A percentile compares a stretch with the other conserved stretches of the same genome.
These are phyloP conservation scores for Clamator glandarius DNA, from an alignment of 2,797 vertebrate species.

Conservation along the genomic window DNA sequence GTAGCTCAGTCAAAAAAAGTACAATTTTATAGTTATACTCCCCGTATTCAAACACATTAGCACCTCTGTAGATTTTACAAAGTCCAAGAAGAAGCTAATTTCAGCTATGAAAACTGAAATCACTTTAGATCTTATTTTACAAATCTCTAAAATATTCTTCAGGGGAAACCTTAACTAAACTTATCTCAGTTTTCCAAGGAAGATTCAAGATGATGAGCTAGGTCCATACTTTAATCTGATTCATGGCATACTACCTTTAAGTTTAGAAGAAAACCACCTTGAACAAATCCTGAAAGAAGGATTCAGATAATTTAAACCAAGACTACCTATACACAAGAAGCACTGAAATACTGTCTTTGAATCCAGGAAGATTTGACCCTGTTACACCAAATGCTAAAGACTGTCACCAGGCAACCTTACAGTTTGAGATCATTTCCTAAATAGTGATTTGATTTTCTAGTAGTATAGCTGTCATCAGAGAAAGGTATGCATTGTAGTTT, in stretches of 20 bases:
- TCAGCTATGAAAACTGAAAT: not conserved
- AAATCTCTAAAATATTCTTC: not conserved
- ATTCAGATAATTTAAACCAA: not conserved
- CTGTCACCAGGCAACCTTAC: not conserved
- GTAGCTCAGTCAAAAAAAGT: not conserved
- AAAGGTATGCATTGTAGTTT: not conserved
- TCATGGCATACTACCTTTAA: not conserved
- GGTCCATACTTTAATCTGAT: not conserved
- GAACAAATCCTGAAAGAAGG: not conserved
- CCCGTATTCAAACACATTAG: not conserved
- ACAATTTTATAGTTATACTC: not conserved
- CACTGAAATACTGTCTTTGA: not conserved
- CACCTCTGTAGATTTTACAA: not conserved
- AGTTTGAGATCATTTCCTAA: not conserved
- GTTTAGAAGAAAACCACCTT: not conserved
- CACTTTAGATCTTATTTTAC: not conserved
- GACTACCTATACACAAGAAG: not conserved
- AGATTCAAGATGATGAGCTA: not conserved
- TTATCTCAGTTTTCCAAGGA: not conserved
- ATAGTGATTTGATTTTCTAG: constrained; percentile 3
- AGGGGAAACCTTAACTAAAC: not conserved
- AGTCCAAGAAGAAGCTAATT: not conserved
- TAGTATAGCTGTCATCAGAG: not conserved
- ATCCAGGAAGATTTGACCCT: not conserved
- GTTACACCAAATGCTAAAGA: not conserved